phyloP scores from a whole-genome alignment of 2,888 invertebrate species.

The Andrena hattorfiana region DNA sequence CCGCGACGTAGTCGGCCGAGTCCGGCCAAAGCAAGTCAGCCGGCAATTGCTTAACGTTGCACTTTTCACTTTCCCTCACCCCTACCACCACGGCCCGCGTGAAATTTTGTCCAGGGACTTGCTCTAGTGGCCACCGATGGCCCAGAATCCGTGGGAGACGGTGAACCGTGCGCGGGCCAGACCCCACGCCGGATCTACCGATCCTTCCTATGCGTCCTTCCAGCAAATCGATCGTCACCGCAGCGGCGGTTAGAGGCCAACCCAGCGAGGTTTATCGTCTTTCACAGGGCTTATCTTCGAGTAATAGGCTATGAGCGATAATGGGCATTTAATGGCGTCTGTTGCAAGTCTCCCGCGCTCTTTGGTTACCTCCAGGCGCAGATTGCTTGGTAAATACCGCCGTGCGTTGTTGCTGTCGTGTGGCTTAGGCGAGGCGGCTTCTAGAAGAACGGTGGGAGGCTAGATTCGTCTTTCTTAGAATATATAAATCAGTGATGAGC shows the following conservation, averaged over 20 bases:
- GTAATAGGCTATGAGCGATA: background rate
- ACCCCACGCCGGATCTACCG: background rate
- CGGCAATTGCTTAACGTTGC: slow-evolving; percentile 78
- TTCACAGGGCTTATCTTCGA: background rate
- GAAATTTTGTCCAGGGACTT: slow-evolving; percentile 70
- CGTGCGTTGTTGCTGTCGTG: too few species aligned
- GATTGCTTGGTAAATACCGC: background rate
- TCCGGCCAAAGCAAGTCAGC: slow-evolving; percentile 74
- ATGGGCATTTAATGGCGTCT: slow-evolving; percentile 10
- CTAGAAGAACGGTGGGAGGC: too few species aligned
- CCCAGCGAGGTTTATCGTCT: background rate
- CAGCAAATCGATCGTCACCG: background rate
- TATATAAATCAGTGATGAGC: too few species aligned
- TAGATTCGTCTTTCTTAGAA: too few species aligned
- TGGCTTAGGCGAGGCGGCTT: too few species aligned
- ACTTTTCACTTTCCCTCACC: slow-evolving; percentile 82
- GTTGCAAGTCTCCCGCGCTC: slow-evolving; percentile 5
- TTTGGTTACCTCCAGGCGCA: background rate
- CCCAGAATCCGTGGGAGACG: slow-evolving; percentile 68
- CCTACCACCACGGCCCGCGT: slow-evolving; percentile 55
- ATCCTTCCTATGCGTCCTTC: slow-evolving; percentile 9
- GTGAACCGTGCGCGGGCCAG: background rate
- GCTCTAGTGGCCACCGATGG: slow-evolving; percentile 47
- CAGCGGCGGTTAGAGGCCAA: background rate
- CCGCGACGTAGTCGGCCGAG: slow-evolving; percentile 71